Base-by-base conservation (phyloP, 2,797 vertebrate species). In the Uromys caudimaculatus region DNA sequence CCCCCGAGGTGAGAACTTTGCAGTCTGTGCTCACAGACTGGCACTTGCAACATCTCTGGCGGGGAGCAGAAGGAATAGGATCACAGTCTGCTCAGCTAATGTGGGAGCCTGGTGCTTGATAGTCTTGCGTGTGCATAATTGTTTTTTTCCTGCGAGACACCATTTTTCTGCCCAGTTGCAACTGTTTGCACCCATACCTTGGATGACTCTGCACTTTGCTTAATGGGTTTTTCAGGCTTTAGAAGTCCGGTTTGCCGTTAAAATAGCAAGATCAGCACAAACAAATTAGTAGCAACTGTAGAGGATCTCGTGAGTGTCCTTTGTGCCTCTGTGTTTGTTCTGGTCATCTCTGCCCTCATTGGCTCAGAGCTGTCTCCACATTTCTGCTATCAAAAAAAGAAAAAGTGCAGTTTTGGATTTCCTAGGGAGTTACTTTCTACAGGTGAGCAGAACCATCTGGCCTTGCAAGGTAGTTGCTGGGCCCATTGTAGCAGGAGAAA, bases 381-480 rank as follows among this genome's bases (percentile, higher is more conserved):
- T 93, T 92, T 94, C 93, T 77, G 84, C 71, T 41, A 88, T 52
- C 35, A 17, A 35, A 67, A 67, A 16, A 35, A 97, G 95, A 75
- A 94, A 92, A 93, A 89, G 77, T 88, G 91, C 90, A 92, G 19
- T 64, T 69, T 50, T 58, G 69, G 95, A 82, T 89, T 89, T 96
- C 47, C 93, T 82, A 60, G 87, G 27, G 50, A 86, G 82, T 88
- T 83, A 54, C 95, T 97, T 97, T 96, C 76, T 94, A 90, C 76
- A 92, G 95, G 97, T 97, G 41, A 77, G 23, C 47, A 52, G n/a
- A 73, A 41, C 58, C 52, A 4, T 91, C 97, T 92, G 96, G 76
- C 89, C 77, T 14, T 54, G 84, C 23, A 90, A 62, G 95, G 52
- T 89, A 87, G 89, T 92, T 2, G 13, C 82, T 89, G 93, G 62